A percentile compares a stretch with the other conserved stretches of the same genome.
phyloP scores from a whole-genome alignment of 1,140 invertebrate genomes.

The Drosophila watanabei region DNA sequence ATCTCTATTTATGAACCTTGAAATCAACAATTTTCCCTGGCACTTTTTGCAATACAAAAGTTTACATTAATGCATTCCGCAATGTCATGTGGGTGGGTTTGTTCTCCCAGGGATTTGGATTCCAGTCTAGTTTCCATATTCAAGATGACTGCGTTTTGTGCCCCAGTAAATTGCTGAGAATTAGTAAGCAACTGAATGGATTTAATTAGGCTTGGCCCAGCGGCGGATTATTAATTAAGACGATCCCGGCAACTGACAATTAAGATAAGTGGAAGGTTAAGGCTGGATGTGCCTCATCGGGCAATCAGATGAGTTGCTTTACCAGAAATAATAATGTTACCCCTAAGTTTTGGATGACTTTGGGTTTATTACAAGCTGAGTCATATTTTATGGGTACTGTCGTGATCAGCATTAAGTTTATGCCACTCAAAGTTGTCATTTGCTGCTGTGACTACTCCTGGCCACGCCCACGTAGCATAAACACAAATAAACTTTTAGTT shows the following conservation, averaged over 20 bases:
- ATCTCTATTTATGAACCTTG: not conserved
- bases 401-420: conserved; percentile 10
- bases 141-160: conserved; percentile 38
- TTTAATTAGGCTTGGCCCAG: conserved; percentile 42
- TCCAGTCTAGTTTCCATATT: conserved; percentile 38
- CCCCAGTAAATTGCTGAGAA: conserved; percentile 36
- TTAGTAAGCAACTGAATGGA: conserved; percentile 42
- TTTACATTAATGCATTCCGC: not conserved
- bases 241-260: conserved; percentile 23
- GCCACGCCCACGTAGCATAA: conserved; percentile 51
- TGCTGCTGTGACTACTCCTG: not conserved
- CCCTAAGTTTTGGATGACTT: conserved; percentile 7
- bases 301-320: conserved; percentile 18
- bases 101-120: not conserved
- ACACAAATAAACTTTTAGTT: conserved; percentile 54
- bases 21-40: not conserved
- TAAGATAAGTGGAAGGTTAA: conserved; percentile 37
- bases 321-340: conserved; percentile 15
- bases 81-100: conserved; percentile 31
- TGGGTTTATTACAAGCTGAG: conserved; percentile 14
- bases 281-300: conserved; percentile 26
- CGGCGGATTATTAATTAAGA: conserved; percentile 49
- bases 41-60: not conserved
- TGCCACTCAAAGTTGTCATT: conserved; percentile 34
- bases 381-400: conserved; percentile 23